Conservation (phyloP, 2,113 vertebrate genomes). For the Centropus bengalensis region DNA sequence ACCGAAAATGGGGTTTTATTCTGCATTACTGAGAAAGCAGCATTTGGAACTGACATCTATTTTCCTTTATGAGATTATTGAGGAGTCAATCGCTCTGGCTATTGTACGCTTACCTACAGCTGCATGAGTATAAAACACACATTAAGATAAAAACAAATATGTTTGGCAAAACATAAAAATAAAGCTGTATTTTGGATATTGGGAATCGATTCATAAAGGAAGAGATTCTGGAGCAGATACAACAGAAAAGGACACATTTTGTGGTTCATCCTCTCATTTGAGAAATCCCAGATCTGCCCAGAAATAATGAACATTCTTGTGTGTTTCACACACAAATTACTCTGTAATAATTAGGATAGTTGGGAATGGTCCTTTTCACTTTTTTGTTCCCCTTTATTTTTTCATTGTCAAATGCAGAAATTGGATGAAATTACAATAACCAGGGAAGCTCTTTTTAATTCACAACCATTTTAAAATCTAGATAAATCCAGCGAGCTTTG, state of each 20-base stretch:
- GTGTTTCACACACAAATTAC: neutral
- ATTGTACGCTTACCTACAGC: neutral
- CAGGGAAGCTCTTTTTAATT: neutral
- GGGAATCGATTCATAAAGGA: neutral
- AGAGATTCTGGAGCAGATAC: neutral
- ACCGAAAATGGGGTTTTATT: neutral
- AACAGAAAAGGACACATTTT: neutral
- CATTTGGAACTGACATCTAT: neutral
- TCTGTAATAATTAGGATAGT: neutral
- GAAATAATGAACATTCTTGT: neutral
- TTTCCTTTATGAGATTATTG: neutral
- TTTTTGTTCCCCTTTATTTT: neutral
- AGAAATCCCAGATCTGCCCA: neutral
- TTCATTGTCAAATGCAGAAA: neutral
- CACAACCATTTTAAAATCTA: neutral
- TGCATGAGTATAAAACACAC: neutral
- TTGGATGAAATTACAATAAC: neutral
- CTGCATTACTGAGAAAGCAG: neutral
- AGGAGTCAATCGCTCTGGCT: neutral
- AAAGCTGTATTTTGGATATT: neutral
- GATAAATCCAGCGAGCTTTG: neutral
- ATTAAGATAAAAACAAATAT: neutral
- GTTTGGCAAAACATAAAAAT: slow-evolving; percentile 11
- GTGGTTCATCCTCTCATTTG: neutral
- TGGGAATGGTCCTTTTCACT: neutral